phyloP scores from a whole-genome alignment of 2,797 vertebrate species.

The Eleutherodactylus coqui region DNA sequence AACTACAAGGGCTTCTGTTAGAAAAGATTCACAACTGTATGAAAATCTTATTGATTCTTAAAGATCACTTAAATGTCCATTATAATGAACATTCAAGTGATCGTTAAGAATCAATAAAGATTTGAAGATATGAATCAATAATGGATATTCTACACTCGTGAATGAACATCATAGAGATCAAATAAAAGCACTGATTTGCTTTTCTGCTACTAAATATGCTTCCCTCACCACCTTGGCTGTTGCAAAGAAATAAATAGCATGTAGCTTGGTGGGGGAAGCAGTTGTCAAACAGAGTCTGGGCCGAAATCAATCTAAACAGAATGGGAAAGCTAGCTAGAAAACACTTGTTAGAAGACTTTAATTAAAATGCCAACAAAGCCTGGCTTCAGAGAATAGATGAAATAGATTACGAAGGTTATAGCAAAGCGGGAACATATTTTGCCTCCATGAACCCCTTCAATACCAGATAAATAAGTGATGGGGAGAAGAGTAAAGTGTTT shows the following conservation, averaged over 20 bases:
- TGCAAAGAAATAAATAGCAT: slow-evolving; percentile 57
- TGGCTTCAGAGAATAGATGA: slow-evolving; percentile 57
- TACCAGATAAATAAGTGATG: slow-evolving; percentile 4
- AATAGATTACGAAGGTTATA: slow-evolving; percentile 55
- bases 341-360: slow-evolving; percentile 64
- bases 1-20: background rate
- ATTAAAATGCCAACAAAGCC: slow-evolving; percentile 66
- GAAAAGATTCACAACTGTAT: background rate
- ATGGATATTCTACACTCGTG: slow-evolving; percentile 15
- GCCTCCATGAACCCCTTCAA: slow-evolving; percentile 17
- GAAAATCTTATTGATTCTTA: background rate
- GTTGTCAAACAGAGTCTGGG: slow-evolving; percentile 62
- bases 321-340: slow-evolving; percentile 61
- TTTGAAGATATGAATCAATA: slow-evolving; percentile 42
- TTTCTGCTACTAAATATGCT: slow-evolving; percentile 23
- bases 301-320: slow-evolving; percentile 66
- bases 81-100: background rate
- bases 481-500: background rate
- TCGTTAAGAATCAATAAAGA: slow-evolving; percentile 32
- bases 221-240: slow-evolving; percentile 25
- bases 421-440: slow-evolving; percentile 39
- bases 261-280: slow-evolving; percentile 52
- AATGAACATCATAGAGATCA: slow-evolving; percentile 28
- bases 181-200: slow-evolving; percentile 36
- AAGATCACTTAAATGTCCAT: background rate